A percentile compares a stretch with the other conserved stretches of the same genome.
These are phyloP conservation scores for Physeter macrocephalus DNA, from an alignment of 2,113 vertebrate genomes.

Conservation along the genomic window DNA sequence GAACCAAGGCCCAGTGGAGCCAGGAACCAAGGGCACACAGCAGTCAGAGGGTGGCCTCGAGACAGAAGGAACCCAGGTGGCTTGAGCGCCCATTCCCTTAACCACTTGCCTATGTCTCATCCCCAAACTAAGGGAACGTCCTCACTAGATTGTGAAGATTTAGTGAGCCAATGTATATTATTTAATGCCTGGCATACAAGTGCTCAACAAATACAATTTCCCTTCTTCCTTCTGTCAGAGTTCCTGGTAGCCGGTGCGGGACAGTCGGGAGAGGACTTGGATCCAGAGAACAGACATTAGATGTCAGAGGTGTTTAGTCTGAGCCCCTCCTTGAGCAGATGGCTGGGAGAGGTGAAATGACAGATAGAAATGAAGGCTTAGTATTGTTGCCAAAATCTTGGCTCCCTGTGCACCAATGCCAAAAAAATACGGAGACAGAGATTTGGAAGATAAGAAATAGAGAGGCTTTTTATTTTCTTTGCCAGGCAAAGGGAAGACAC, in stretches of 20 bases:
- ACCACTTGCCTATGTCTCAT: neutral
- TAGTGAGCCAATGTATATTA: neutral
- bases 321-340: neutral
- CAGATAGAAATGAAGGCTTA: neutral
- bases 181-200: neutral
- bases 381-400: no score
- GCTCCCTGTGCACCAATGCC: no score
- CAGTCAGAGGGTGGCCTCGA: neutral
- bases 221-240: neutral
- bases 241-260: neutral
- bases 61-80: neutral
- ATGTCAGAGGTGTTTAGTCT: neutral
- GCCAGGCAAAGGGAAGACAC: no score
- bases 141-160: neutral
- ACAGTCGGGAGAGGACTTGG: neutral
- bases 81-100: neutral
- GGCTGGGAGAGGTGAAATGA: neutral
- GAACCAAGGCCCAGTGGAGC: neutral
- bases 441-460: no score
- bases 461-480: no score
- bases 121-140: neutral
- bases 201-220: neutral
- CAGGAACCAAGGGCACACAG: no score
- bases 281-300: neutral
- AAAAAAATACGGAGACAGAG: no score